Evolutionary conservation across 2,888 invertebrate species (phyloP), one percentile per base, ranked within the genome.

Genomic region (Campoletis raptor): DNA sequence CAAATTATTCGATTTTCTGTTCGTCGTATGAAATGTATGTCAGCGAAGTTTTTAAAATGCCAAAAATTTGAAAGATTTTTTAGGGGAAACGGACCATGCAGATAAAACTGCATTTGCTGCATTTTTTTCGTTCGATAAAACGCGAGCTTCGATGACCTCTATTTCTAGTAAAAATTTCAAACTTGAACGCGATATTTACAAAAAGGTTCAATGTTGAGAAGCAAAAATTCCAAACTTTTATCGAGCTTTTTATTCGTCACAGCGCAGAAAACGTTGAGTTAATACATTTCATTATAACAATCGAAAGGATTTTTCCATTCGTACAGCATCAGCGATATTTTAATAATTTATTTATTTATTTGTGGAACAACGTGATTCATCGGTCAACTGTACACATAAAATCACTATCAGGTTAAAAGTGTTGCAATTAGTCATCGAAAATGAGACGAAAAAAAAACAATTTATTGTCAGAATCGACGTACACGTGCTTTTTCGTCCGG

Each of bases 71-170:
- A 30, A 30, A 30, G 30, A 30, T 30, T 30, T 30, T 30, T 30
- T 30, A 1, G 97, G 98, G 12, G 99, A 98, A 94, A 96, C 99
- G 87, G 99, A 99, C 21, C 99, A 99, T 95, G 99, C 98, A 0
- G 97, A 98, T 0, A 98, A 98, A 94, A 97, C 98, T 0, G 99
- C 99, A 0, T 94, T 99, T 2, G 96, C 97, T 78, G 97, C 98
- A 94, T 99, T 99, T 95, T 95, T 98, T n/a, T n/a, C n/a, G 4
- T 96, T 97, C 87, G 99, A 99, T 90, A 97, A 97, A 93, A 93
- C 94, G 0, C 96, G 97, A 42, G 96, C 96, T 0, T 94, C 95
- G 5, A 95, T 98, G 15, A 18, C n/a, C 24, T 67, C 67, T 48
- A 72, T 79, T 74, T 36, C 36, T 61, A 81, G 84, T 86, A 84